Evolutionary conservation across 2,888 invertebrate genomes (phyloP).

Genomic region (Iphiclides podalirius): DNA sequence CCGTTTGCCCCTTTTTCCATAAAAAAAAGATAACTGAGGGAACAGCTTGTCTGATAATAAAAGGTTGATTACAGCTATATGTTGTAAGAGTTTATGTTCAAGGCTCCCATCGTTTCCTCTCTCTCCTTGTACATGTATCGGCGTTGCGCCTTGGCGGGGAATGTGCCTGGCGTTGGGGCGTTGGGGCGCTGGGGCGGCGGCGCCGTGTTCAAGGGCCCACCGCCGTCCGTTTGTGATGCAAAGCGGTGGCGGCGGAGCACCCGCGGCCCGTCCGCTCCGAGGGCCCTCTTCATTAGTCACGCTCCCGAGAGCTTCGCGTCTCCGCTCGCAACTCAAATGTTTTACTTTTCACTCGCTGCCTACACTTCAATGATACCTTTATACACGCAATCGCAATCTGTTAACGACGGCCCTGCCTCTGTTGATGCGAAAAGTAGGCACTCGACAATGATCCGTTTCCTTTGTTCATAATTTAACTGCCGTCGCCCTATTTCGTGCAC

Average conservation of each 20-base stretch:
- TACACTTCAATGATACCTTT: conserved; percentile 6
- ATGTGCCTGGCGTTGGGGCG: no score
- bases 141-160: no score
- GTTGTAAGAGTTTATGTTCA: no score
- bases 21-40: no score
- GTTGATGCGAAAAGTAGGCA: not conserved
- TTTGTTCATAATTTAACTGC: not conserved
- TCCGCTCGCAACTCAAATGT: conserved; percentile 18
- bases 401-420: not conserved
- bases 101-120: no score
- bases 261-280: conserved; percentile 2
- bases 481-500: no score
- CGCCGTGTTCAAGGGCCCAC: conserved; percentile 26
- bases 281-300: conserved; percentile 19
- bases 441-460: not conserved
- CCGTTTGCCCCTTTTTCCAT: no score
- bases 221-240: conserved; percentile 29
- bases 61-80: no score
- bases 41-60: no score
- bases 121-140: no score
- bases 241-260: conserved; percentile 16
- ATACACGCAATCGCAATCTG: not conserved
- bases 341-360: conserved; percentile 14
- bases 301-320: conserved; percentile 7
- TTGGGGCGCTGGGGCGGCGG: conserved; percentile 16